Evolutionary conservation across 92 coral and sea anemone genomes (phyloP).

Genomic region (Muricea muricata): DNA sequence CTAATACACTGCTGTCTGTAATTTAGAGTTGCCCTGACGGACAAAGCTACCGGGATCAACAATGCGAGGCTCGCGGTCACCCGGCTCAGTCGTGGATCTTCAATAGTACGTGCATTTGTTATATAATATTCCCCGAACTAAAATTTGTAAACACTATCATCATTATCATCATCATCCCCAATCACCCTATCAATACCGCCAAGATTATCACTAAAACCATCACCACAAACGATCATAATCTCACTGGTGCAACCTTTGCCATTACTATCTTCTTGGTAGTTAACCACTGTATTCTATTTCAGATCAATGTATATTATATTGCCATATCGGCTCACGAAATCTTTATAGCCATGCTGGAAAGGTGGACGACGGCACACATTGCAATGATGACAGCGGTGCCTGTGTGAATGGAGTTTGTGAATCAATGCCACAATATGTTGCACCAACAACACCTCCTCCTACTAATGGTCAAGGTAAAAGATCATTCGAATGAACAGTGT

Average conservation of each 20-base stretch:
- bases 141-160: too few species aligned
- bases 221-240: too few species aligned
- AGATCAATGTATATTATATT: slow-evolving; percentile 12
- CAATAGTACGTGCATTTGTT: not conserved
- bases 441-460: slow-evolving; percentile 6
- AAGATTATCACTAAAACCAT: too few species aligned
- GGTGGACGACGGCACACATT: slow-evolving; percentile 40
- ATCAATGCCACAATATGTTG: slow-evolving; percentile 15
- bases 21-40: not conserved
- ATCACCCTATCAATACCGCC: too few species aligned
- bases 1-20: not conserved
- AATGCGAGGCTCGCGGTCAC: slow-evolving; percentile 4
- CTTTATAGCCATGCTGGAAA: not conserved
- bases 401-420: slow-evolving; percentile 19
- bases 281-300: not conserved
- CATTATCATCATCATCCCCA: too few species aligned
- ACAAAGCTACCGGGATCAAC: not conserved
- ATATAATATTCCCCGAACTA: too few species aligned
- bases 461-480: not conserved
- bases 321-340: not conserved
- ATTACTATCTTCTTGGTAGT: not conserved
- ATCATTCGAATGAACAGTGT: too few species aligned
- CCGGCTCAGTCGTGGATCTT: not conserved
- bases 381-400: slow-evolving; percentile 30
- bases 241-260: too few species aligned